phyloP scores from a whole-genome alignment of 2,888 invertebrate genomes.

The Trachelus stipa region DNA sequence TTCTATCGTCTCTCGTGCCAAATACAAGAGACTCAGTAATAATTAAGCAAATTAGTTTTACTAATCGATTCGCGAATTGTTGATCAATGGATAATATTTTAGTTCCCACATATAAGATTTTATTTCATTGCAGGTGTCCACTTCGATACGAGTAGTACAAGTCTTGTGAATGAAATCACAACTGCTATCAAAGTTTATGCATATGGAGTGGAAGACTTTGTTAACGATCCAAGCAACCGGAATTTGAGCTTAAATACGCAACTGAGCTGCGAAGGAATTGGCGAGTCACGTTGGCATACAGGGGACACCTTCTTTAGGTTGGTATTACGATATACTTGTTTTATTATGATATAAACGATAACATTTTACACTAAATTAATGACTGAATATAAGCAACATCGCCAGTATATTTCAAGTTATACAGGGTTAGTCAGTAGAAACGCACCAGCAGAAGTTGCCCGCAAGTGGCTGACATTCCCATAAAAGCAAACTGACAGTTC shows the following conservation, averaged over 20 bases:
- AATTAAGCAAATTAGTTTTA: too few relatives aligned
- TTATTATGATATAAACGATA: neutral
- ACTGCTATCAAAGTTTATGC: constrained; percentile 93
- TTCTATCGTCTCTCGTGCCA: too few relatives aligned
- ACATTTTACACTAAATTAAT: neutral
- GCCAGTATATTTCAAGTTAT: too few relatives aligned
- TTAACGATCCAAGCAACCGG: constrained; percentile 79
- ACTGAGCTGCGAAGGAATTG: constrained; percentile 82
- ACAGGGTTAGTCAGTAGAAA: too few relatives aligned
- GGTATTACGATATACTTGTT: neutral
- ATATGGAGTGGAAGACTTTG: constrained; percentile 88
- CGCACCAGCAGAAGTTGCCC: too few relatives aligned
- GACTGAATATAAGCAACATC: neutral
- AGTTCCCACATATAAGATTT: too few relatives aligned
- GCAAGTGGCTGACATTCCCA: too few relatives aligned
- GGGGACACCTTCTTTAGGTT: constrained; percentile 81
- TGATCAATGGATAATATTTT: too few relatives aligned
- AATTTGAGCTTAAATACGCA: constrained; percentile 80
- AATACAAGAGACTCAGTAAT: too few relatives aligned
- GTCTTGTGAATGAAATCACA: constrained; percentile 86
- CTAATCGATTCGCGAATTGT: too few relatives aligned
- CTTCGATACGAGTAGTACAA: constrained; percentile 87
- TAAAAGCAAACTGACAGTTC: too few relatives aligned
- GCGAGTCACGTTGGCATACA: constrained; percentile 87
- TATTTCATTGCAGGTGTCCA: constrained; percentile 77